Evolutionary conservation across 2,888 invertebrate species (phyloP), one percentile per base, ranked within the genome.

Genomic region (Cosmia pyralina): DNA sequence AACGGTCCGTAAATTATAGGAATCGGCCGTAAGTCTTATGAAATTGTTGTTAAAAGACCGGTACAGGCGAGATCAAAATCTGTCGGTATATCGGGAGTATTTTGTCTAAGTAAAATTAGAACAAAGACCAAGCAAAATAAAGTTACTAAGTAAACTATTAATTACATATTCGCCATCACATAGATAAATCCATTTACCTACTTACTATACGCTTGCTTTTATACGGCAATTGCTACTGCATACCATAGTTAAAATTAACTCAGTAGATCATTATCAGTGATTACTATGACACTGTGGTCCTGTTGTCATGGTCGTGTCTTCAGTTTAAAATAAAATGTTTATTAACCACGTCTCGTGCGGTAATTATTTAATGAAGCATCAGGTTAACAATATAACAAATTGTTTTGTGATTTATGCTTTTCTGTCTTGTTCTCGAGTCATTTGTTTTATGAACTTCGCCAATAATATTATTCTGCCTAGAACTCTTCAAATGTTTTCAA

Each of bases 231-330:
- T 58, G 46, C 72, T 77, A 69, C 48, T 69, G 53, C 77, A 69
- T 80, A 68, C 48, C 44, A 66, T 77, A 69, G 57, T 65, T 75
- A 69, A 75, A 66, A 78, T 74, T 53, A 79, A 62, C 62, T 59
- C 52, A 4, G 15, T 59, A 73, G 64, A 65, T 75, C 68, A 50
- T 81, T 84, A 76, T 69, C 76, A 72, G 55, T 58, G 69, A 73
- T 75, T 73, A 73, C 62, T 67, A 74, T 60, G 52, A 63, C 64
- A 81, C 28, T 44, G 38, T 72, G 38, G 41, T 63, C n/a, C 44
- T 50, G 38, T 46, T 75, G 62, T 48, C 57, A 62, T 48, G 57
- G 0, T 28, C 17, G 28, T 46, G 17, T 48, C 46, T 28, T 41
- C 7, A n/a, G 44, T 57, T 59, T 53, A 60, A 63, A 69, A 67